Base-by-base conservation (phyloP, 2,113 vertebrate species). In the Clarias batrachus region DNA sequence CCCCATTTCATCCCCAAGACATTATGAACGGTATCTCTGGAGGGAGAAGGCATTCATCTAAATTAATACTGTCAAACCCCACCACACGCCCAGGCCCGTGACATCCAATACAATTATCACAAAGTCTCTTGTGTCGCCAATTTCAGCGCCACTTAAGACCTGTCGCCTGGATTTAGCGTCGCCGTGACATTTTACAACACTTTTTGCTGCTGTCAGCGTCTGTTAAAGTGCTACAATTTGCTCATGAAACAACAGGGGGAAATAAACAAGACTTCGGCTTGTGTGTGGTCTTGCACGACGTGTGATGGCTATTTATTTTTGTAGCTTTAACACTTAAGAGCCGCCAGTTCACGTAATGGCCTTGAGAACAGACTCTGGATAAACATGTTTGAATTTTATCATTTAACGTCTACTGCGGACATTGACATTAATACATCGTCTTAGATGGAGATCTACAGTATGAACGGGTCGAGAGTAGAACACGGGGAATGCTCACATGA, bases 31-130 rank as follows among this genome's bases (percentile, higher is more conserved):
- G 71, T 70, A 76, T 86, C 88, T 86, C 88, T 71, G 74, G 82
- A 80, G 85, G 59, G 76, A 78, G 48, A 85, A 60, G 10, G 80
- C 87, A 88, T 87, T 90, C 33, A 88, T 88, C 85, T 90, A 84
- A 90, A 79, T 88, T 88, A 88, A 83, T 88, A 86, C 82, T 88
- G 88, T 90, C 89, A 90, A 85, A 88, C 88, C 80, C 48, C 82
- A 85, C 78, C 66, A 85, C 89, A 87, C 78, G 41, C 59, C 70
- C 68, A 86, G 60, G 70, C 82, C 85, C 63, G 16, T 82, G 85
- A 84, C 88, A 90, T 85, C 82, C 87, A 88, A 54, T 73, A 87
- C 85, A 90, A 88, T 88, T 88, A 88, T 83, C 70, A 78, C 59
- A 82, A 88, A 90, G 85, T 80, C 85, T 81, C 85, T 82, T 48